Conservation (phyloP, 2,888 invertebrate species). For the Micoletzkya japonica region DNA sequence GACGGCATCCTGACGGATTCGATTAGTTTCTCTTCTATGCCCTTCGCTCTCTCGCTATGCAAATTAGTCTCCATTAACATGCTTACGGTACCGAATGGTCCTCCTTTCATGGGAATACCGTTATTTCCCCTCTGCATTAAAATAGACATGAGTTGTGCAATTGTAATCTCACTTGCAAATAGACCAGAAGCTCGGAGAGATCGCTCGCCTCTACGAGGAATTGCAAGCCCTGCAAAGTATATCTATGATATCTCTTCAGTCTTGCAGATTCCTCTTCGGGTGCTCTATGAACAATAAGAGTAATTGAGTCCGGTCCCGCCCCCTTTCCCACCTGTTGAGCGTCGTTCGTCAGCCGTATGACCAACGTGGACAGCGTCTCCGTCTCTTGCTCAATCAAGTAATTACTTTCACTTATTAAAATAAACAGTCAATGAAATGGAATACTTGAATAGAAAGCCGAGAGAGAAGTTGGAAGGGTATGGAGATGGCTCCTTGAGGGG, state of each 20-base stretch:
- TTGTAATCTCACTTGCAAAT: constrained; percentile 53
- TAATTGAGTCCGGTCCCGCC: too few relatives aligned
- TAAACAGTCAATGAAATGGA: too few relatives aligned
- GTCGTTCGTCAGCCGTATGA: constrained; percentile 43
- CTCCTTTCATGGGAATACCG: too few relatives aligned
- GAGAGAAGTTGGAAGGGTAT: constrained; percentile 7
- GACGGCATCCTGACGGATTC: too few relatives aligned
- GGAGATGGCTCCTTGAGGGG: constrained; percentile 14
- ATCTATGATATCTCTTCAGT: background rate
- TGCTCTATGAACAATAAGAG: too few relatives aligned
- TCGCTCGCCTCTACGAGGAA: constrained; percentile 66
- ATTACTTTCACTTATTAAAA: background rate
- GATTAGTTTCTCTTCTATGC: too few relatives aligned
- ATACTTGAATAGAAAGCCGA: background rate
- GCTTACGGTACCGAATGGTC: too few relatives aligned
- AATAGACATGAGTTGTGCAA: background rate
- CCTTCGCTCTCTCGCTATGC: too few relatives aligned
- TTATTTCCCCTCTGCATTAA: too few relatives aligned
- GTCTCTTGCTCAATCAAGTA: constrained; percentile 6
- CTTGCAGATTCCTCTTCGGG: background rate
- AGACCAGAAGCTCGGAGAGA: constrained; percentile 65
- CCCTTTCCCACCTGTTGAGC: constrained; percentile 49
- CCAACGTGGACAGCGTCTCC: constrained; percentile 16
- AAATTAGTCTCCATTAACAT: too few relatives aligned
- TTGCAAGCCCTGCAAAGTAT: constrained; percentile 46